These are phyloP conservation scores for Cephus runcator DNA, from an alignment of 2,888 invertebrate genomes.

Conservation along the genomic window DNA sequence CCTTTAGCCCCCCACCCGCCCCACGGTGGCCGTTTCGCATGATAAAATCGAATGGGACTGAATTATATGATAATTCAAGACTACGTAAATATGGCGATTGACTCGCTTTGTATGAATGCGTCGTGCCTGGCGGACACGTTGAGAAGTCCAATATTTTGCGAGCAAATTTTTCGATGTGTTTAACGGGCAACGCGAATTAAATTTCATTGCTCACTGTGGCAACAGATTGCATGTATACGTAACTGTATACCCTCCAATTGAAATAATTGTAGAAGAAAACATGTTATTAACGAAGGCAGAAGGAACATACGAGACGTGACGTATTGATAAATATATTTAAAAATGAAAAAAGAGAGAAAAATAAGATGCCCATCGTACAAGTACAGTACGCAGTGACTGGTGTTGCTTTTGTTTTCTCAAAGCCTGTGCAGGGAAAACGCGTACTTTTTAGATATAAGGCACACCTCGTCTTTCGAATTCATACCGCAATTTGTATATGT, in stretches of 20 bases:
- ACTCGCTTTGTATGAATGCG: neutral
- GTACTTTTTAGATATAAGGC: neutral
- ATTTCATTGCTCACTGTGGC: neutral
- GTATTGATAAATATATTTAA: neutral
- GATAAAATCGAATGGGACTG: neutral
- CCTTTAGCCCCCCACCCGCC: neutral
- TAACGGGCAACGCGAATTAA: too few relatives aligned
- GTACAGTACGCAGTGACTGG: neutral
- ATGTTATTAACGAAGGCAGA: neutral
- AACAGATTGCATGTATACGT: neutral
- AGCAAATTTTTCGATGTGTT: neutral
- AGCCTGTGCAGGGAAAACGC: neutral
- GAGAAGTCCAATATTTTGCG: neutral
- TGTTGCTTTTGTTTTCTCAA: neutral
- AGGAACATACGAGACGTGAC: neutral
- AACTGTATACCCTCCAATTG: neutral
- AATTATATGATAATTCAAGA: conserved; percentile 10
- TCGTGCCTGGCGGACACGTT: neutral
- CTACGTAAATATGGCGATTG: neutral
- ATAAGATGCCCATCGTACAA: neutral
- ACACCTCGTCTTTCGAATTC: conserved; percentile 5
- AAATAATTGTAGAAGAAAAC: neutral
- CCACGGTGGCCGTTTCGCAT: neutral
- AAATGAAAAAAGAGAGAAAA: neutral
- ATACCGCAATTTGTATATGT: conserved; percentile 1